Conservation (phyloP, 2,888 invertebrate species). For the Opisthograptis luteolata region DNA sequence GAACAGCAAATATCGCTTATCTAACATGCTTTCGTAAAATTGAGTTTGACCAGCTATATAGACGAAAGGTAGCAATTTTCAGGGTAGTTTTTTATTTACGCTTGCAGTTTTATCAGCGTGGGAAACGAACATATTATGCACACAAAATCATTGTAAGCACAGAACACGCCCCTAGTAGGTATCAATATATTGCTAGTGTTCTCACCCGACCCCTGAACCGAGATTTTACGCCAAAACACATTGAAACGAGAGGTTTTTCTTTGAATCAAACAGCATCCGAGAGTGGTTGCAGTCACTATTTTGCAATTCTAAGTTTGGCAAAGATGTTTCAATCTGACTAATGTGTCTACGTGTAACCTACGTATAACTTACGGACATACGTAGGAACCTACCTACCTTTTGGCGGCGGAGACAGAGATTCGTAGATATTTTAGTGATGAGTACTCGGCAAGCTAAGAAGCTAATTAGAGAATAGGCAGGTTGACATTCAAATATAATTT, state of each 20-base stretch:
- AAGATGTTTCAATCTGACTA: slow-evolving; percentile 79
- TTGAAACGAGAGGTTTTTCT: slow-evolving; percentile 57
- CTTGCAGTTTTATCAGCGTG: no score
- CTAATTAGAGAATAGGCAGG: not conserved
- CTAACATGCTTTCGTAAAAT: no score
- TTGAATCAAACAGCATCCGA: slow-evolving; percentile 68
- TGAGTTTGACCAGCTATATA: no score
- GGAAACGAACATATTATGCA: no score
- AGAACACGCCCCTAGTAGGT: no score
- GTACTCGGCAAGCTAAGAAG: slow-evolving; percentile 2
- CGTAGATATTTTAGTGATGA: slow-evolving; percentile 20
- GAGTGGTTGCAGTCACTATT: slow-evolving; percentile 70
- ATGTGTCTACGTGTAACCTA: slow-evolving; percentile 64
- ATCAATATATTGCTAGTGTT: no score
- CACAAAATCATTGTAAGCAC: no score
- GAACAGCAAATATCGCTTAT: no score
- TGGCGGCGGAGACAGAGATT: slow-evolving; percentile 1
- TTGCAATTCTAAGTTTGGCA: slow-evolving; percentile 78
- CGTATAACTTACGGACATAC: slow-evolving; percentile 23
- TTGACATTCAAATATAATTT: not conserved
- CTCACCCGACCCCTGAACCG: not conserved
- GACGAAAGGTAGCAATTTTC: no score
- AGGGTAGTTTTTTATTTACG: no score
- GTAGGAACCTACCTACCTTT: not conserved
- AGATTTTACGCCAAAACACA: slow-evolving; percentile 43